Evolutionary conservation across 2,113 vertebrate genomes (phyloP).

Genomic region (Smithornis capensis): DNA sequence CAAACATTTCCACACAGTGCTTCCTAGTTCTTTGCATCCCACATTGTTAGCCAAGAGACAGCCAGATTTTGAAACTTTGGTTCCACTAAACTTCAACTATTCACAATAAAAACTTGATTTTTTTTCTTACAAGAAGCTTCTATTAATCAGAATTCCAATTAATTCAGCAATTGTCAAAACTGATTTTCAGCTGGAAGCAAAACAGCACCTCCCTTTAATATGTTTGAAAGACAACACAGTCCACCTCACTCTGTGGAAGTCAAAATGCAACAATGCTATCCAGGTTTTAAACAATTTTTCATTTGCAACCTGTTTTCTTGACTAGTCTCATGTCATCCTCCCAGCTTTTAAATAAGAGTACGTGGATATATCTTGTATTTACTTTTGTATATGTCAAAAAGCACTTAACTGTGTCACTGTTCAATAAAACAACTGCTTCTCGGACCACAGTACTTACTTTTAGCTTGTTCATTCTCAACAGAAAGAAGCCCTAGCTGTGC

Average conservation of each 20-base stretch:
- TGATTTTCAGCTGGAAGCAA: background rate
- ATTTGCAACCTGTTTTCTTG: background rate
- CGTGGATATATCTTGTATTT: background rate
- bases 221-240: background rate
- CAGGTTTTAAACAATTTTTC: background rate
- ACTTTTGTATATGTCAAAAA: background rate
- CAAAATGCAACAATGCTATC: background rate
- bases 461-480: conserved; percentile 73
- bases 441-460: conserved; percentile 70
- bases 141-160: background rate
- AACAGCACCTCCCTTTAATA: background rate
- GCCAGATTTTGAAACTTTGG: background rate
- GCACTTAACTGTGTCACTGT: background rate
- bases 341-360: background rate
- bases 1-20: background rate
- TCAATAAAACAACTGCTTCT: background rate
- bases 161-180: background rate
- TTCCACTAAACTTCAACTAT: background rate
- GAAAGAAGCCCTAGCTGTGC: conserved; percentile 74
- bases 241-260: background rate
- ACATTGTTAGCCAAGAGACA: background rate
- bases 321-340: accelerated
- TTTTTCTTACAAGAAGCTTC: background rate
- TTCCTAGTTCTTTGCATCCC: background rate
- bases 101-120: background rate